Evolutionary conservation across 1,140 invertebrate species (phyloP).

Genomic region (Oryzaephilus surinamensis): DNA sequence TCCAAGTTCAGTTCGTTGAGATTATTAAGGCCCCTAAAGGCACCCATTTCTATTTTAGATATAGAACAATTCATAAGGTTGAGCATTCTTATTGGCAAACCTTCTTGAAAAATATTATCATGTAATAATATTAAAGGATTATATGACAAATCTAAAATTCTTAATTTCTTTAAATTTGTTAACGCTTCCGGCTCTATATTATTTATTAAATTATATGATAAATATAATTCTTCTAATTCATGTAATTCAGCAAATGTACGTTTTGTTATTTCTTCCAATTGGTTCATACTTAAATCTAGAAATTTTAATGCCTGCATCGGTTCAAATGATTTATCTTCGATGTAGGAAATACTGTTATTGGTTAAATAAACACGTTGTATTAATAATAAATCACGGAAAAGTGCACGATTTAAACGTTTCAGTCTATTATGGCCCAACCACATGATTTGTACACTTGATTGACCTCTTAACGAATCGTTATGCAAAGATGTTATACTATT

Average conservation of each 20-base stretch:
- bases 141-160: slow-evolving; percentile 50
- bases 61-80: slow-evolving; percentile 53
- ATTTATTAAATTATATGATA: slow-evolving; percentile 47
- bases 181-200: slow-evolving; percentile 48
- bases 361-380: slow-evolving; percentile 71
- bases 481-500: slow-evolving; percentile 70
- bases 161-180: slow-evolving; percentile 46
- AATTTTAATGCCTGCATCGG: slow-evolving; percentile 64
- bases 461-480: slow-evolving; percentile 64
- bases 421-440: slow-evolving; percentile 77
- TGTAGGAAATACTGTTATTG: slow-evolving; percentile 68
- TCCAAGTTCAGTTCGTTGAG: slow-evolving; percentile 60
- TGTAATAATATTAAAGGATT: slow-evolving; percentile 46
- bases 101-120: slow-evolving; percentile 49
- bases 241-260: slow-evolving; percentile 58
- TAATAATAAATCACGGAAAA: slow-evolving; percentile 63
- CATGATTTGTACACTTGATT: slow-evolving; percentile 72
- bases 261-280: slow-evolving; percentile 50
- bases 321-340: slow-evolving; percentile 69
- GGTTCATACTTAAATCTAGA: slow-evolving; percentile 69
- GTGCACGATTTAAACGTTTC: slow-evolving; percentile 53
- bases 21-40: slow-evolving; percentile 52
- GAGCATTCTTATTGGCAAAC: slow-evolving; percentile 44
- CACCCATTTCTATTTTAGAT: slow-evolving; percentile 47
- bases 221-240: slow-evolving; percentile 54